phyloP scores from a whole-genome alignment of 2,888 invertebrate genomes.

The Mesochorus sp. region DNA sequence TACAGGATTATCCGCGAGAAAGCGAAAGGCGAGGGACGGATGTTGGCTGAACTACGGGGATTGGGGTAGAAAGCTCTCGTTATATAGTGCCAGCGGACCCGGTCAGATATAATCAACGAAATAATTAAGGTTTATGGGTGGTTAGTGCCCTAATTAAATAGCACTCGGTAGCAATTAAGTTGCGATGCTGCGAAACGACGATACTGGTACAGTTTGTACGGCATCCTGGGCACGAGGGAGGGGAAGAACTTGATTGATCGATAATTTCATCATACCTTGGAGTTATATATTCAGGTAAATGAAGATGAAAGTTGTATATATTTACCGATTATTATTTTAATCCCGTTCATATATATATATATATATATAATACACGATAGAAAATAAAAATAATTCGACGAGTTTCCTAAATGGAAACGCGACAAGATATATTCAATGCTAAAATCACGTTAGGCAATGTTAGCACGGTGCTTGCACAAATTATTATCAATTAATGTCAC shows the following conservation, averaged over 20 bases:
- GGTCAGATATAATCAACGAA: constrained; percentile 58
- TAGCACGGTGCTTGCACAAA: too few species aligned
- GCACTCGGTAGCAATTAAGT: constrained; percentile 63
- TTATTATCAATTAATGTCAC: too few species aligned
- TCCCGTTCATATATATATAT: too few species aligned
- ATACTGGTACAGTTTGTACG: constrained; percentile 34
- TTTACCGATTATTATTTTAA: too few species aligned
- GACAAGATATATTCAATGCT: too few species aligned
- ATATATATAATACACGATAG: too few species aligned
- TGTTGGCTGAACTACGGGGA: constrained; percentile 12
- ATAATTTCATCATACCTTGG: too few species aligned
- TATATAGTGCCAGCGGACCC: constrained; percentile 35
- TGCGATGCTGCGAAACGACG: constrained; percentile 48
- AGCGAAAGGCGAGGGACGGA: background rate
- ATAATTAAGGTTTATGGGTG: constrained; percentile 64
- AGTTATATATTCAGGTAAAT: too few species aligned
- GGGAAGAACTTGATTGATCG: background rate
- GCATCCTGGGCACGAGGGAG: constrained; percentile 13
- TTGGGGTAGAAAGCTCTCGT: constrained; percentile 43
- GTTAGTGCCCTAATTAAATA: constrained; percentile 64
- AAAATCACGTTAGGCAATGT: too few species aligned
- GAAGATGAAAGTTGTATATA: too few species aligned
- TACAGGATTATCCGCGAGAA: constrained; percentile 10
- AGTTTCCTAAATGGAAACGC: too few species aligned
- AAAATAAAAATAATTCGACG: too few species aligned